Evolutionary conservation across 2,797 vertebrate species (phyloP).

Genomic region (Meda fulgida): DNA sequence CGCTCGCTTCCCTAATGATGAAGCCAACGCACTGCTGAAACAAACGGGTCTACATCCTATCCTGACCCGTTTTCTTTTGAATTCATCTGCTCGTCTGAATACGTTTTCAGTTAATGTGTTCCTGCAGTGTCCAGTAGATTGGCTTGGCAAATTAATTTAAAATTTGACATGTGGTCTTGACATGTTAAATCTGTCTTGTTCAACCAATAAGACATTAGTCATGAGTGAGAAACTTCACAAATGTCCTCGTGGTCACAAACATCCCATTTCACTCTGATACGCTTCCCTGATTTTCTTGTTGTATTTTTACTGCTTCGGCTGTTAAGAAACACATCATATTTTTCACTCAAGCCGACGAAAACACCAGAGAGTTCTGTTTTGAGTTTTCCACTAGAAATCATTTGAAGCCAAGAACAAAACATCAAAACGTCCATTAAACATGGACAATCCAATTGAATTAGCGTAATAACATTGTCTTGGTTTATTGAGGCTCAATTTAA

Average conservation of each 20-base stretch:
- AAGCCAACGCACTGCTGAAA: constrained; percentile 47
- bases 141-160: neutral
- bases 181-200: neutral
- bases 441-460: constrained; percentile 57
- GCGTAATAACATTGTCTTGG: constrained; percentile 54
- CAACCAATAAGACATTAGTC: constrained; percentile 11
- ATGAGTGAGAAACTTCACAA: constrained; percentile 7
- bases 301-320: constrained; percentile 11
- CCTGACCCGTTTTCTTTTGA: neutral
- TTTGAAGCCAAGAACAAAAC: constrained; percentile 48
- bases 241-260: neutral
- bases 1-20: constrained; percentile 23
- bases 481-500: constrained; percentile 60
- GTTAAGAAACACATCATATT: constrained; percentile 19
- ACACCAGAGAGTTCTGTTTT: constrained; percentile 42
- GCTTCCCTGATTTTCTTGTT: neutral
- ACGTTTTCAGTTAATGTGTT: neutral
- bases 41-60: constrained; percentile 34
- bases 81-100: neutral
- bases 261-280: neutral
- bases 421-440: constrained; percentile 51
- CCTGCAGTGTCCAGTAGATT: neutral
- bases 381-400: constrained; percentile 35
- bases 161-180: constrained; percentile 4
- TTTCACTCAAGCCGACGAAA: constrained; percentile 33